Evolutionary conservation across 23 tunicate genomes (phyloP).

Genomic region (Ciona savignyi): DNA sequence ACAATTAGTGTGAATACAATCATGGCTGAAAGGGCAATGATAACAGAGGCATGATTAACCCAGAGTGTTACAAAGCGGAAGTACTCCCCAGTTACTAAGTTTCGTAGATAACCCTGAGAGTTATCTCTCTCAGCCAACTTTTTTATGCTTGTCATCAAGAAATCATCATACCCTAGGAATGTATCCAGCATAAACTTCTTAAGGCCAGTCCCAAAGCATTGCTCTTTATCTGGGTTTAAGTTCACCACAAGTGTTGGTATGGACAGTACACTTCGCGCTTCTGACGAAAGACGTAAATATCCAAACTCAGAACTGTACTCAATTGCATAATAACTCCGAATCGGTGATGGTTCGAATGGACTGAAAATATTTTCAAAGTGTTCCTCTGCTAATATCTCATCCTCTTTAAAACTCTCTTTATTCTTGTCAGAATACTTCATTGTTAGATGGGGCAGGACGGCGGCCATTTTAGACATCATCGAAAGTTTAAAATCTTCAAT

Average conservation of each 20-base stretch:
- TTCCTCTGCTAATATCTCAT: slow-evolving; percentile 3
- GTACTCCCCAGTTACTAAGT: slow-evolving; percentile 87
- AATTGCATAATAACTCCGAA: slow-evolving; percentile 69
- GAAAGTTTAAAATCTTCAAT: slow-evolving; percentile 10
- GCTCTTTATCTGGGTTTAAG: slow-evolving; percentile 44
- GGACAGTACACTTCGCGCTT: slow-evolving; percentile 53
- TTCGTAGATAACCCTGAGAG: slow-evolving; percentile 68
- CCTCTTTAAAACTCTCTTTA: neutral
- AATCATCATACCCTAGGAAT: slow-evolving; percentile 91
- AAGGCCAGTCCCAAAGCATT: slow-evolving; percentile 67
- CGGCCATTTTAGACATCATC: neutral
- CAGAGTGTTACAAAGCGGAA: slow-evolving; percentile 76
- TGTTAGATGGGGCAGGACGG: slow-evolving; percentile 16
- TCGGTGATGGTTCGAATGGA: slow-evolving; percentile 28
- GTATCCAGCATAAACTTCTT: slow-evolving; percentile 68
- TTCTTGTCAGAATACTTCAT: slow-evolving; percentile 5
- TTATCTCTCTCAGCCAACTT: slow-evolving; percentile 68
- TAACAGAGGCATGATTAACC: slow-evolving; percentile 54
- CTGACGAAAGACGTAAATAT: slow-evolving; percentile 72
- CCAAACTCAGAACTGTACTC: slow-evolving; percentile 94
- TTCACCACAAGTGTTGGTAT: slow-evolving; percentile 85
- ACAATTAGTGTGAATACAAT: slow-evolving; percentile 67
- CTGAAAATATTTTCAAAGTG: slow-evolving; percentile 8
- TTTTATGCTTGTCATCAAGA: slow-evolving; percentile 77
- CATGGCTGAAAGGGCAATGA: slow-evolving; percentile 75